These are phyloP conservation scores for Varanus komodoensis DNA, from an alignment of 2,113 vertebrate species.

Conservation along the genomic window DNA sequence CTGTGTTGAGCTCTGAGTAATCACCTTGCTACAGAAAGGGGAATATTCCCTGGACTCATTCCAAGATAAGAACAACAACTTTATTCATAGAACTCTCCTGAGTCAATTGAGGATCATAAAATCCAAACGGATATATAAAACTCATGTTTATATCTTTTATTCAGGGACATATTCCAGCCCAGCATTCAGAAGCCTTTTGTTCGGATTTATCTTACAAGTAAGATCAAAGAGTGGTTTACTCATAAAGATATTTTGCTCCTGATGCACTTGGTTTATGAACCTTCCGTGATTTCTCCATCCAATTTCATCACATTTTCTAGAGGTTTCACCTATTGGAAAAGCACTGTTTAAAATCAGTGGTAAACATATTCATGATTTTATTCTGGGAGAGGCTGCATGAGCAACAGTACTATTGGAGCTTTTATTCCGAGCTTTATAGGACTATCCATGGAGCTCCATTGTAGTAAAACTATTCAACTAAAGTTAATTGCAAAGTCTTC, in stretches of 20 bases:
- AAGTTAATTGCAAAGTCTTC: not conserved
- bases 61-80: conserved; percentile 34
- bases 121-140: conserved; percentile 50
- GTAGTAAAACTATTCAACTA: not conserved
- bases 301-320: conserved; percentile 7
- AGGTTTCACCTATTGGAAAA: conserved; percentile 31
- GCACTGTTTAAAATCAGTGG: not conserved
- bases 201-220: conserved; percentile 54
- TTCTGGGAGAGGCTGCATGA: not conserved
- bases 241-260: not conserved
- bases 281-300: conserved; percentile 20
- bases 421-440: too few species aligned
- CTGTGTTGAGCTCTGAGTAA: conserved; percentile 4
- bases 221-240: conserved; percentile 53
- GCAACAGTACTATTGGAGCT: too few species aligned
- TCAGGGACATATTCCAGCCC: conserved; percentile 41
- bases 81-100: conserved; percentile 30
- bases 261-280: conserved; percentile 39
- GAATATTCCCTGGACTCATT: conserved; percentile 19
- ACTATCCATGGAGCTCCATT: too few species aligned
- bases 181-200: conserved; percentile 42
- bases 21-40: not conserved
- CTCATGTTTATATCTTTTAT: conserved; percentile 52
- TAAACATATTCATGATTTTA: conserved; percentile 6
- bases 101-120: conserved; percentile 39